Evolutionary conservation across 2,888 invertebrate genomes (phyloP).

Genomic region (Choreutis nemorana): DNA sequence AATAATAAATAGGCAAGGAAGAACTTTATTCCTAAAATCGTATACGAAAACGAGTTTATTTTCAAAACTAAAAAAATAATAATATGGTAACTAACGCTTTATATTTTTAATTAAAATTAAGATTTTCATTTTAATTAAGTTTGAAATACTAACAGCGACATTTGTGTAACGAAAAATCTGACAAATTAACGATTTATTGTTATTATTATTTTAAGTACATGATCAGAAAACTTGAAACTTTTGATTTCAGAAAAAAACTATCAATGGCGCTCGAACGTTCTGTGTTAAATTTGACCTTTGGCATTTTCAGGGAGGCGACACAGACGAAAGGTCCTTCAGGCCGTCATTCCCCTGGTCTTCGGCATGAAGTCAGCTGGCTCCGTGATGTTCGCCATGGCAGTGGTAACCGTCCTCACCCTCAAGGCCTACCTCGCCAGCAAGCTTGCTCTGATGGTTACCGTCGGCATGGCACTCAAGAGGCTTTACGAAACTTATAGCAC

Average conservation of each 20-base stretch:
- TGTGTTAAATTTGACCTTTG: background rate
- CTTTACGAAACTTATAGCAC: slow-evolving; percentile 65
- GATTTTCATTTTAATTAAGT: too few species aligned
- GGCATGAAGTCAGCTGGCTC: slow-evolving; percentile 75
- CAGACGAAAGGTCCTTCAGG: slow-evolving; percentile 69
- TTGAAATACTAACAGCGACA: too few species aligned
- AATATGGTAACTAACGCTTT: too few species aligned
- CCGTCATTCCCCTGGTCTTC: slow-evolving; percentile 71
- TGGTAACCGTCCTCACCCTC: slow-evolving; percentile 69
- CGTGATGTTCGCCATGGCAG: slow-evolving; percentile 67
- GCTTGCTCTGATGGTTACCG: slow-evolving; percentile 70
- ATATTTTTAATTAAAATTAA: too few species aligned
- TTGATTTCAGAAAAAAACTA: slow-evolving; percentile 5
- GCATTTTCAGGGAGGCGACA: slow-evolving; percentile 43
- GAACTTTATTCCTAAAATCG: too few species aligned
- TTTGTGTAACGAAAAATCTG: too few species aligned
- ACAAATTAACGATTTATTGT: too few species aligned
- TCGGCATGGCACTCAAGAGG: slow-evolving; percentile 67
- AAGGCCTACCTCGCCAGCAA: slow-evolving; percentile 77
- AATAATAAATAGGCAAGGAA: too few species aligned
- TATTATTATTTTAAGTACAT: too few species aligned
- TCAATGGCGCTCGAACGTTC: slow-evolving; percentile 4
- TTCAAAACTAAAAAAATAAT: too few species aligned
- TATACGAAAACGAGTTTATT: too few species aligned
- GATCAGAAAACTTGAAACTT: too few species aligned